These are phyloP conservation scores for Rhadinocentrus ornatus DNA, from an alignment of 2,797 vertebrate species.

Conservation along the genomic window DNA sequence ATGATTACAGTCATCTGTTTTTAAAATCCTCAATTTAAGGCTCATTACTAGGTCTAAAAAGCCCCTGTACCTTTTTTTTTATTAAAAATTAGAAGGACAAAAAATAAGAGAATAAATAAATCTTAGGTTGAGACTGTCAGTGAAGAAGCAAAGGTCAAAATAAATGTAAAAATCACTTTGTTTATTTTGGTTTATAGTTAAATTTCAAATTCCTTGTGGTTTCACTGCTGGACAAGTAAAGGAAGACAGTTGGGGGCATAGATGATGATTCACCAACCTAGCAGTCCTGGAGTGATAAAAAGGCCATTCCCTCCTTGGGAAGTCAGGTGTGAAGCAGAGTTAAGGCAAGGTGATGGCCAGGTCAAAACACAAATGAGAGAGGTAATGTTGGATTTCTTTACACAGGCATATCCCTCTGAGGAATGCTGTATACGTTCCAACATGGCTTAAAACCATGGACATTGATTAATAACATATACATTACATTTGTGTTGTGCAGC, in stretches of 20 bases:
- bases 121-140: no score
- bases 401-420: slow-evolving; percentile 33
- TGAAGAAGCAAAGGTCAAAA: background rate
- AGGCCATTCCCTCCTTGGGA: slow-evolving; percentile 20
- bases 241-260: slow-evolving; percentile 6
- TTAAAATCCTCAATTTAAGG: no score
- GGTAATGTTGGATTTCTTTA: slow-evolving; percentile 53
- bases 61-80: no score
- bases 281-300: slow-evolving; percentile 27
- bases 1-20: no score
- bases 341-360: slow-evolving; percentile 29
- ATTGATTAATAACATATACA: slow-evolving; percentile 17
- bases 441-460: slow-evolving; percentile 17
- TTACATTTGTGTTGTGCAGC: slow-evolving; percentile 1
- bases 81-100: no score
- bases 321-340: slow-evolving; percentile 13
- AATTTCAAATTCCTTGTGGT: background rate
- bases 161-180: background rate
- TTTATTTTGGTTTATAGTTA: background rate
- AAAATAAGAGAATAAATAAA: background rate
- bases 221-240: background rate
- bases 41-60: no score
- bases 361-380: slow-evolving; percentile 31
- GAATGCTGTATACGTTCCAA: slow-evolving; percentile 33
- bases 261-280: slow-evolving; percentile 42